Evolutionary conservation across 2,797 vertebrate genomes (phyloP).

Genomic region (Gambelia wislizenii): DNA sequence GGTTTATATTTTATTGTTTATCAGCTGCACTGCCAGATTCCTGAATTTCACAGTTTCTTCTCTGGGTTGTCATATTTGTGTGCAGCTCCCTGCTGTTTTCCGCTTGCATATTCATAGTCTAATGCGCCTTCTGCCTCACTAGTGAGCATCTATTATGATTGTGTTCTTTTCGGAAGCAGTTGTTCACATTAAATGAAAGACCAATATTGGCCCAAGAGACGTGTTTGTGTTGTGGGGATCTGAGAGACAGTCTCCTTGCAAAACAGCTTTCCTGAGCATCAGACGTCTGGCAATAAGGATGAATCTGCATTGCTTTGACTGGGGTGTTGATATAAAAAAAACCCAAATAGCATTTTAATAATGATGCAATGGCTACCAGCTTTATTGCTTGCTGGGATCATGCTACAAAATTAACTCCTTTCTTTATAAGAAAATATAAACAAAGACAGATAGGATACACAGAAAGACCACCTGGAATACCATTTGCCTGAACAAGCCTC

Average conservation of each 20-base stretch:
- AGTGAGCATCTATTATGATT: conserved; percentile 29
- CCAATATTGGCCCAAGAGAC: background rate
- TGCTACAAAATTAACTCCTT: background rate
- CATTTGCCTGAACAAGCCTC: background rate
- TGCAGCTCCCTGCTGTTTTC: conserved; percentile 35
- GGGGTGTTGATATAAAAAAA: background rate
- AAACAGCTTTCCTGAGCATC: background rate
- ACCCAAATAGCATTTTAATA: background rate
- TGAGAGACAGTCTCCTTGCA: background rate
- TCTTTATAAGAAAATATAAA: background rate
- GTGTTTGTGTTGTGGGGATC: background rate
- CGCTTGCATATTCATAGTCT: conserved; percentile 35
- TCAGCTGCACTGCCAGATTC: conserved; percentile 9
- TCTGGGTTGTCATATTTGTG: conserved; percentile 29
- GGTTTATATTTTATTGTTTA: conserved; percentile 29
- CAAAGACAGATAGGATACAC: no score
- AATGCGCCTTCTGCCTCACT: conserved; percentile 21
- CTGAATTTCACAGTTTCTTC: conserved; percentile 35
- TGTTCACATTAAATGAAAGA: conserved; percentile 21
- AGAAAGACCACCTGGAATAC: background rate
- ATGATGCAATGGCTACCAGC: background rate
- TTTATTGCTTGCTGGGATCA: background rate
- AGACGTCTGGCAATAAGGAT: background rate
- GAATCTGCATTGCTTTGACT: background rate
- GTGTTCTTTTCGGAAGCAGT: conserved; percentile 18